Evolutionary conservation across 2,113 vertebrate genomes (phyloP), one percentile per base, ranked within the genome.

Genomic region (Megaptera novaeangliae): DNA sequence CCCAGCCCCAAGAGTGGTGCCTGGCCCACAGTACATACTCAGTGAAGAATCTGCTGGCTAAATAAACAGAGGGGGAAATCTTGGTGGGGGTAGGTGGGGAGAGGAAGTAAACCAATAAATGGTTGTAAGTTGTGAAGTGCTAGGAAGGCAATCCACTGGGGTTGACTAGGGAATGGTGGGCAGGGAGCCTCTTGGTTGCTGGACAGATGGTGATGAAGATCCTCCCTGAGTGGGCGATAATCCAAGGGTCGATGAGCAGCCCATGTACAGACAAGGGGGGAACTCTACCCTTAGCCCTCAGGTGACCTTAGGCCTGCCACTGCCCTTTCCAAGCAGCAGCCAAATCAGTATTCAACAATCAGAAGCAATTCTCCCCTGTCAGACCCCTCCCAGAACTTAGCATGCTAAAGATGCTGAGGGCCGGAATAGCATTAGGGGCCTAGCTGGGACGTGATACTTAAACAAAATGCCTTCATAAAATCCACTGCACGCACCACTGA

Each of bases 391-490:
- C 17, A 87, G 20, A 25, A 84, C 34, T 77, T 31, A 49, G 68
- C 34, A 71, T 39, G 20, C 8, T 14, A 20, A 89, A 94, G 80
- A 94, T 13, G 11, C 41, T 8, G 41, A 89, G 75, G 46, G n/a
- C 36, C 0, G 0, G 71, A 90, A 75, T 15, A 12, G 5, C 25
- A 71, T 15, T 8, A 55, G 31, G 52, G 78, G 41, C 61, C 77
- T 6, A 11, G 63, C 63, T 27, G 25, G 23, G 49, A 90, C 0
- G 0, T 85, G 88, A 92, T 17, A 52, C 68, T 92, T 87, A 71
- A 97, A 88, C 49, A 89, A 87, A 97, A 94, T 23, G 11, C 69
- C 74, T 87, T 84, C 64, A 29, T 93, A 96, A 94, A 94, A 95
- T 20, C 61, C 52, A 66, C 6, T 8, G 39, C 84, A 97, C 0